Percentiles rank a stretch among this genome's conserved stretches.
These are phyloP conservation scores for Procavia capensis DNA, from an alignment of 2,113 vertebrate genomes.

Conservation along the genomic window DNA sequence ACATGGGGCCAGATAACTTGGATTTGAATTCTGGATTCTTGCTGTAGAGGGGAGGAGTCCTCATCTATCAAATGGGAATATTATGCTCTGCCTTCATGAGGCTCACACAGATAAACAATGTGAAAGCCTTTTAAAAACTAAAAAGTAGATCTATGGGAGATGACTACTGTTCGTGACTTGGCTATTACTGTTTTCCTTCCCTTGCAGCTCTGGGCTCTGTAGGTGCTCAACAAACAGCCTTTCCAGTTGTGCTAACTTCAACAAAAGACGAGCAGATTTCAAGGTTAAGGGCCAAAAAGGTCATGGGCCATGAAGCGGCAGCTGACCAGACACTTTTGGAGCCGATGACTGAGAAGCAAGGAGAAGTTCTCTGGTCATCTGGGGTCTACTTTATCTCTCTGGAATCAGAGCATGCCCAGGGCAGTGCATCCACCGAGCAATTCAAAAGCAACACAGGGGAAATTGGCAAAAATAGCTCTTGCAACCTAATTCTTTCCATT, in stretches of 20 bases:
- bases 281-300: not conserved
- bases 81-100: not conserved
- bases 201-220: not conserved
- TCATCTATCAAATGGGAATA: not conserved
- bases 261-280: not conserved
- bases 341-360: not conserved
- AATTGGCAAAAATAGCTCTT: conserved; percentile 73
- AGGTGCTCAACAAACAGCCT: not conserved
- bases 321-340: not conserved
- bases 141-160: not conserved
- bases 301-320: not conserved
- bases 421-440: not conserved
- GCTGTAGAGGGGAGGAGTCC: not conserved
- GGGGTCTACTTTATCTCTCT: not conserved
- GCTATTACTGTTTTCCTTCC: too few relatives aligned
- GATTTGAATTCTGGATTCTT: not conserved
- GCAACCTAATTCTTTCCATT: conserved; percentile 68
- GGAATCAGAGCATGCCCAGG: conserved; percentile 38
- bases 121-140: not conserved
- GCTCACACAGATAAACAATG: not conserved
- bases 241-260: not conserved
- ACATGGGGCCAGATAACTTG: not conserved
- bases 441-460: conserved; percentile 75
- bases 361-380: not conserved
- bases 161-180: not conserved